Evolutionary conservation across 1,140 invertebrate species (phyloP).

Genomic region (Bombus polaris): DNA sequence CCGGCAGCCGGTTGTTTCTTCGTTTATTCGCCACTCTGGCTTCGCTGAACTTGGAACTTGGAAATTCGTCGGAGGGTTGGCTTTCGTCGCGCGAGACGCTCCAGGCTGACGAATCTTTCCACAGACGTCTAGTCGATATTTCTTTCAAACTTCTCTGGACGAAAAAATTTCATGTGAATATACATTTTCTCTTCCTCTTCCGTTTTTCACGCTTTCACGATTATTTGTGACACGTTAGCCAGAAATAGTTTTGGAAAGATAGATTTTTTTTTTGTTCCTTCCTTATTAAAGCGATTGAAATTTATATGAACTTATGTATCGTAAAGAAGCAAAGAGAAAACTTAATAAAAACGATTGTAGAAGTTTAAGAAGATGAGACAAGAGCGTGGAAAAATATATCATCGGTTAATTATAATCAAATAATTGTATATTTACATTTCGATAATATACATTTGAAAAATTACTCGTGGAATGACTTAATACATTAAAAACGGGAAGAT

Average conservation of each 20-base stretch:
- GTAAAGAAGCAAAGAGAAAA: no score
- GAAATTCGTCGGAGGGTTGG: not conserved
- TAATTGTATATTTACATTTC: no score
- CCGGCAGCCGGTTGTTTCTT: constrained; percentile 50
- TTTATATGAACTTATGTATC: not conserved
- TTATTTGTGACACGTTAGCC: not conserved
- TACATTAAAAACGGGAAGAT: not conserved
- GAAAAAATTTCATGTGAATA: not conserved
- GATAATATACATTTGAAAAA: not conserved
- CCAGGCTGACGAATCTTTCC: not conserved
- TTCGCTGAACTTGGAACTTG: not conserved
- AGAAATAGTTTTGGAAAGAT: not conserved
- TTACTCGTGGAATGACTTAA: not conserved
- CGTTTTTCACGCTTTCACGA: not conserved
- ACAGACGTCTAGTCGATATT: not conserved
- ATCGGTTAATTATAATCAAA: no score
- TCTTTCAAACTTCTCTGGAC: not conserved
- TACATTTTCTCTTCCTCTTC: not conserved
- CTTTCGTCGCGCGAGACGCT: not conserved
- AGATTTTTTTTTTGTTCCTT: not conserved
- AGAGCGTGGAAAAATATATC: no score
- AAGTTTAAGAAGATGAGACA: no score
- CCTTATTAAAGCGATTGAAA: not conserved
- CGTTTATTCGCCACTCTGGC: constrained; percentile 22
- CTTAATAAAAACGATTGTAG: no score